Percentiles rank a stretch among this genome's conserved stretches.
Conservation (phyloP, 2,797 vertebrate species). For the Agapornis canus region DNA sequence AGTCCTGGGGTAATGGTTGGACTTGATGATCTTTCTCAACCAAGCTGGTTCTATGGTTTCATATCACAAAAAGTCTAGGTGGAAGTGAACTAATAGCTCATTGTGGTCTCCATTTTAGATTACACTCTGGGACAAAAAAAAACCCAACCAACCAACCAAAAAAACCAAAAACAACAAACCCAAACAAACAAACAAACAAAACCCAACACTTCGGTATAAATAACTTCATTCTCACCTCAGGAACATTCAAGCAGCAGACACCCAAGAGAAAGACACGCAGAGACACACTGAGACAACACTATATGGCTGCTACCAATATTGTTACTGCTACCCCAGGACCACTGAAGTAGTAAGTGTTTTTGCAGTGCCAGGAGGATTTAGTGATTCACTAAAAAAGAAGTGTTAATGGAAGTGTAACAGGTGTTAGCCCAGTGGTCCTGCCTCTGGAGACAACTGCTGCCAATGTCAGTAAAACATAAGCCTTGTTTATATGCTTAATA, state of each 20-base stretch:
- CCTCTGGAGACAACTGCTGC: not conserved
- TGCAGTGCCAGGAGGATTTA: not conserved
- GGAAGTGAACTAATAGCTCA: not conserved
- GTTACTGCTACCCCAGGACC: not conserved
- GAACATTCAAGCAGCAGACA: not conserved
- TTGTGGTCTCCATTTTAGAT: not conserved
- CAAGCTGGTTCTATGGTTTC: not conserved
- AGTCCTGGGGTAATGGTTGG: not conserved
- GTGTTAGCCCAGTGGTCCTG: not conserved
- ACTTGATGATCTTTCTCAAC: not conserved
- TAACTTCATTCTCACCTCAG: not conserved
- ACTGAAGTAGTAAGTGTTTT: not conserved
- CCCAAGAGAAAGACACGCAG: not conserved
- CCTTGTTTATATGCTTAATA: not conserved
- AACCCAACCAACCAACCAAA: no score
- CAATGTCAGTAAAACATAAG: not conserved
- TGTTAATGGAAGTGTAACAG: not conserved
- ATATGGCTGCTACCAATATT: not conserved
- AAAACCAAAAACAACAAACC: no score
- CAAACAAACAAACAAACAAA: no score
- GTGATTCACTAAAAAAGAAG: not conserved
- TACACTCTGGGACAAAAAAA: not conserved
- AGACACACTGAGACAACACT: fast-evolving
- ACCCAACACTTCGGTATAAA: not conserved
- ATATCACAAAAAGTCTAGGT: not conserved